Percentiles rank a stretch among this genome's conserved stretches.
Conservation (phyloP, 2,113 vertebrate species). For the Sinosuthora webbiana region DNA sequence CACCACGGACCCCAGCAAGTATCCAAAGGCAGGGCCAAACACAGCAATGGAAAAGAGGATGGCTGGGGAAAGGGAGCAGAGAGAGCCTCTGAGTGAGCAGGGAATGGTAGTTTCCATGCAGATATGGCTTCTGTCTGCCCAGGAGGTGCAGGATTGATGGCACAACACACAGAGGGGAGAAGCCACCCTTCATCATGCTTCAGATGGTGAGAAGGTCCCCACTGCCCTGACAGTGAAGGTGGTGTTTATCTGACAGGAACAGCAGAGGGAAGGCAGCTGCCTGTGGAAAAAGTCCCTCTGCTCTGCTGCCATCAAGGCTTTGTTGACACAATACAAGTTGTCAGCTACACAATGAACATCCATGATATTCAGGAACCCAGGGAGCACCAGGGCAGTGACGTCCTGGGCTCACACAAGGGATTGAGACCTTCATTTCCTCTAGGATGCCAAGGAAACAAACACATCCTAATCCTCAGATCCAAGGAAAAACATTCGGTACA, state of each 20-base stretch:
- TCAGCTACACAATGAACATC: not conserved
- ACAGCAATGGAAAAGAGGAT: constrained; percentile 91
- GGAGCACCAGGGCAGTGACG: not conserved
- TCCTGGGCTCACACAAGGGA: not conserved
- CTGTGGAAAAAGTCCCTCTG: not conserved
- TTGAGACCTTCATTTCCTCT: not conserved
- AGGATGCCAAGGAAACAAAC: not conserved
- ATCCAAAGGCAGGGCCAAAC: constrained; percentile 91
- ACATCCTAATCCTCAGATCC: not conserved
- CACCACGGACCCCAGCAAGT: constrained; percentile 85
- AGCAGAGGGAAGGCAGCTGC: not conserved
- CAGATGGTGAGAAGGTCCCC: not conserved
- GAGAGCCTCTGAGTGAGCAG: not conserved
- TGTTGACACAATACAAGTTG: fast-evolving
- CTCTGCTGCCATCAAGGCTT: not conserved
- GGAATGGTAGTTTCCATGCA: not conserved
- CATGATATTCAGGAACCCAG: not conserved
- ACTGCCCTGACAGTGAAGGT: not conserved
- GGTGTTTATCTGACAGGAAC: not conserved
- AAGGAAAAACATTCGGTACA: not conserved
- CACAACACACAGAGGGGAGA: not conserved
- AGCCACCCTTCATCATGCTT: fast-evolving
- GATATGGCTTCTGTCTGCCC: not conserved
- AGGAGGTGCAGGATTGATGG: not conserved
- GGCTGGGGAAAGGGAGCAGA: constrained; percentile 72